These are phyloP conservation scores for Laticauda colubrina DNA, from an alignment of 2,113 vertebrate genomes.

Conservation along the genomic window DNA sequence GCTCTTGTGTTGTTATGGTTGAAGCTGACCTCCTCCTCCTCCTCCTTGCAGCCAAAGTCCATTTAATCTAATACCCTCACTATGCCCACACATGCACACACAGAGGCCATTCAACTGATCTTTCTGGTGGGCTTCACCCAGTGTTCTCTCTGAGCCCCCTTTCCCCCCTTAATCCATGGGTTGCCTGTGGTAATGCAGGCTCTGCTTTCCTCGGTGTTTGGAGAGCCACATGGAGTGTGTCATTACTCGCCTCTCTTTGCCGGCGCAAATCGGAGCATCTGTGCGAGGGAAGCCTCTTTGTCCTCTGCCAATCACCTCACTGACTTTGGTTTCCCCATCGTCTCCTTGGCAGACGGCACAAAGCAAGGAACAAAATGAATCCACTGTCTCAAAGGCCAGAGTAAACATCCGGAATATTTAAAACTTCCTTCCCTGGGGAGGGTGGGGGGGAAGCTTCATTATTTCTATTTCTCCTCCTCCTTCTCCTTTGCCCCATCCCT, in stretches of 20 bases:
- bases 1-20: too few species aligned
- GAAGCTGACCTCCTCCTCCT: too few species aligned
- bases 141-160: background rate
- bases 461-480: background rate
- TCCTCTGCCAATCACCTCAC: background rate
- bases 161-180: background rate
- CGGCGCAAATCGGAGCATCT: too few species aligned
- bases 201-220: background rate
- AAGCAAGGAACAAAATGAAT: background rate
- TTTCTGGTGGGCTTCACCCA: background rate
- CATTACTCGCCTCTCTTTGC: background rate
- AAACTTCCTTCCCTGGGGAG: background rate
- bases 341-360: background rate
- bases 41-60: background rate
- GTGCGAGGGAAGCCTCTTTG: background rate
- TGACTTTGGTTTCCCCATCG: background rate
- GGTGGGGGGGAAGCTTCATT: background rate
- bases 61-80: background rate
- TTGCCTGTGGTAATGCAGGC: background rate
- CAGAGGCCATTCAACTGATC: background rate
- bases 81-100: too few species aligned
- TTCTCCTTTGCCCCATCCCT: too few species aligned
- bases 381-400: background rate
- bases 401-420: slow-evolving; percentile 14
- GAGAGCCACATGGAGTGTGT: background rate